These are phyloP conservation scores for Cyprinodon brontotheroides DNA, from an alignment of 2,113 vertebrate species.

Conservation along the genomic window DNA sequence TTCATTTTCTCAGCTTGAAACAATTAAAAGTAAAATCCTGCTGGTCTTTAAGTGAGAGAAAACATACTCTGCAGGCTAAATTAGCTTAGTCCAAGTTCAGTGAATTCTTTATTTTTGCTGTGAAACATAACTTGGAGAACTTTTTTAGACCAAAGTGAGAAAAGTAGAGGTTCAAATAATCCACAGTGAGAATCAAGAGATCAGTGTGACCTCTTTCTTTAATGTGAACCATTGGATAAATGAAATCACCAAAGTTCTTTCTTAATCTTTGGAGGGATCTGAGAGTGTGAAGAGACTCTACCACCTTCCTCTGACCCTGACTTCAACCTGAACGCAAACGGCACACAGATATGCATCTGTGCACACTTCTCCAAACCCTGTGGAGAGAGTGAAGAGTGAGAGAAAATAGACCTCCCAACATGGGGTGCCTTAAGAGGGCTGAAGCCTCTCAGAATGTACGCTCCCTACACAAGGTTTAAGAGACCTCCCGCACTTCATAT, in stretches of 20 bases:
- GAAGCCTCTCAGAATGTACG: constrained; percentile 58
- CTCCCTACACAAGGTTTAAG: constrained; percentile 41
- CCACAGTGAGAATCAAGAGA: not conserved
- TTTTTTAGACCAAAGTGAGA: not conserved
- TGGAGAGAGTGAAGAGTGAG: constrained; percentile 53
- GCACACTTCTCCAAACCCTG: constrained; percentile 16
- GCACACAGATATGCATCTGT: constrained; percentile 2
- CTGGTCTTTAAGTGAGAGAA: not conserved
- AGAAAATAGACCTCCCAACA: constrained; percentile 66
- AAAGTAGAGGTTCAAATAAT: not conserved
- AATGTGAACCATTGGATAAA: constrained; percentile 19
- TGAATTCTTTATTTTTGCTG: not conserved
- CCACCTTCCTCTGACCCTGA: constrained; percentile 41
- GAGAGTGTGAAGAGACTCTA: constrained; percentile 48
- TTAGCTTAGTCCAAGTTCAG: constrained; percentile 1
- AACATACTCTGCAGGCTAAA: not conserved
- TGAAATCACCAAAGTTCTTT: constrained; percentile 23
- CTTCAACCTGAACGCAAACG: constrained; percentile 45
- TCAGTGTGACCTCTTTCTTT: constrained; percentile 1
- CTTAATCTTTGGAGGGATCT: constrained; percentile 48
- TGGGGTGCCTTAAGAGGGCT: constrained; percentile 53
- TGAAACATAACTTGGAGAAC: not conserved
- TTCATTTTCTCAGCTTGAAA: not conserved
- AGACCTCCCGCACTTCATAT: constrained; percentile 35
- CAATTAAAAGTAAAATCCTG: not conserved